Conservation (phyloP, 2,113 vertebrate species). For the Buteo buteo region DNA sequence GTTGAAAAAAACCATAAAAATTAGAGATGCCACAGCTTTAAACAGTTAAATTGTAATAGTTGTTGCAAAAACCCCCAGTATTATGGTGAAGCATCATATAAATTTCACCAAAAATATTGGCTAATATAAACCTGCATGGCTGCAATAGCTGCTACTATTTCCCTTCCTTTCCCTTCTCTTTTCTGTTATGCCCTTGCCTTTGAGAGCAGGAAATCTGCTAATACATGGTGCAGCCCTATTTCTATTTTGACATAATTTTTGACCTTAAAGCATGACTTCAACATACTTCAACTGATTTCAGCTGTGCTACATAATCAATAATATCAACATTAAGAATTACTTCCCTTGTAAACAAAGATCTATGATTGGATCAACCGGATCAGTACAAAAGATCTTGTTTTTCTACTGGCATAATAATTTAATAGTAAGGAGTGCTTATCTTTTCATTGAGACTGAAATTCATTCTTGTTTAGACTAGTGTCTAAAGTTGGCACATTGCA, state of each 20-base stretch:
- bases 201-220: conserved; percentile 9
- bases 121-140: not conserved
- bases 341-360: not conserved
- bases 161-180: not conserved
- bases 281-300: not conserved
- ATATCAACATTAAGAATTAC: not conserved
- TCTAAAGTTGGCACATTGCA: not conserved
- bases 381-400: not conserved
- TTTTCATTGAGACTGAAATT: conserved; percentile 1
- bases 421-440: not conserved
- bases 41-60: not conserved
- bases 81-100: not conserved
- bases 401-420: not conserved
- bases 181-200: not conserved
- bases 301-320: not conserved
- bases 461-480: conserved; percentile 5
- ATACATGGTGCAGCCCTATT: not conserved
- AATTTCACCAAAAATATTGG: not conserved
- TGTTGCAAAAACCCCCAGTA: not conserved
- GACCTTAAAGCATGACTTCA: not conserved
- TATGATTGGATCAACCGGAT: not conserved
- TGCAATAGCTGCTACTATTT: not conserved
- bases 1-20: not conserved
- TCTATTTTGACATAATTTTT: not conserved
- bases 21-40: not conserved